Percentiles rank a stretch among this genome's conserved stretches.
phyloP scores from a whole-genome alignment of 2,797 vertebrate species.

The Philypnodon macrostomus region DNA sequence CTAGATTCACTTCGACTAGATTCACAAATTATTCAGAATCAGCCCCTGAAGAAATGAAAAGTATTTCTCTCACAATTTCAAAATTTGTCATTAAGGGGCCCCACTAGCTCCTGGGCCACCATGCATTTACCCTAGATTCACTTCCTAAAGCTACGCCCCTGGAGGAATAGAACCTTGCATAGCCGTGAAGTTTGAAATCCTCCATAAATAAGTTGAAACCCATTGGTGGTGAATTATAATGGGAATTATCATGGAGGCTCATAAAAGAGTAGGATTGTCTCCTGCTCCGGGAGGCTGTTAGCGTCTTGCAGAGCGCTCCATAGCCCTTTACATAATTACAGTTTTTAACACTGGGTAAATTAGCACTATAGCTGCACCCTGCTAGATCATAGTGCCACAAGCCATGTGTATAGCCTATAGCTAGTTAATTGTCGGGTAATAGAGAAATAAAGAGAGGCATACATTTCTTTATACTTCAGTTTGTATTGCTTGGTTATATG shows the following conservation, averaged over 20 bases:
- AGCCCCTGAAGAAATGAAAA: too few species aligned
- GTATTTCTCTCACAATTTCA: too few species aligned
- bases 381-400: constrained; percentile 37
- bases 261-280: constrained; percentile 56
- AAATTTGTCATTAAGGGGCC: too few species aligned
- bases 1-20: too few species aligned
- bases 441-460: constrained; percentile 22
- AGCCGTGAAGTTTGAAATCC: too few species aligned
- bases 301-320: constrained; percentile 30
- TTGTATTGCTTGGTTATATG: background rate
- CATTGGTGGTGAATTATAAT: too few species aligned
- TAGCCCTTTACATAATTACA: constrained; percentile 63
- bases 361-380: constrained; percentile 51
- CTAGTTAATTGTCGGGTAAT: constrained; percentile 52
- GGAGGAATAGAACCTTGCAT: too few species aligned
- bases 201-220: background rate
- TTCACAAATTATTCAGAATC: too few species aligned
- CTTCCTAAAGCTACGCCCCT: too few species aligned
- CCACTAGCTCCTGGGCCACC: too few species aligned
- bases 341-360: constrained; percentile 58
- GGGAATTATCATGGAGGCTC: constrained; percentile 50
- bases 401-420: constrained; percentile 33
- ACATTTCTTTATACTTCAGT: constrained; percentile 2
- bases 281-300: constrained; percentile 47
- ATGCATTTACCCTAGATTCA: too few species aligned